Conservation (phyloP, 2,888 invertebrate species). For the Hypena proboscidalis region DNA sequence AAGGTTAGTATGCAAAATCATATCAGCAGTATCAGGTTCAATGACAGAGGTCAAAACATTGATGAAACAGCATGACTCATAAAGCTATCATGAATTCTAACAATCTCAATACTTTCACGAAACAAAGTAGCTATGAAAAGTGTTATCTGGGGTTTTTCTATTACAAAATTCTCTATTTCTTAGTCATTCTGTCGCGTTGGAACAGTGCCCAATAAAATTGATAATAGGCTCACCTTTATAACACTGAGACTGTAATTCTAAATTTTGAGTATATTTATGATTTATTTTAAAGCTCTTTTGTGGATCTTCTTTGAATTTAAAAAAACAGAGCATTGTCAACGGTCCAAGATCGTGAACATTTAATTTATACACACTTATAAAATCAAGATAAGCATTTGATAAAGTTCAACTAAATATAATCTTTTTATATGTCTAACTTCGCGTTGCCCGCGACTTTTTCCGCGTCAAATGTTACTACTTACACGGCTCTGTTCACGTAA, state of each 20-base stretch:
- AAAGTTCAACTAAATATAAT: too few relatives aligned
- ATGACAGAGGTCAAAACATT: too few relatives aligned
- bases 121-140: slow-evolving; percentile 4
- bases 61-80: too few relatives aligned
- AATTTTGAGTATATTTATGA: not conserved
- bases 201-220: slow-evolving; percentile 11
- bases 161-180: not conserved
- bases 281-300: not conserved
- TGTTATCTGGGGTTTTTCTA: slow-evolving; percentile 1
- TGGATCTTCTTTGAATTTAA: too few relatives aligned
- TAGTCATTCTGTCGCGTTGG: slow-evolving; percentile 1
- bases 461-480: too few relatives aligned
- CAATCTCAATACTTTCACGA: not conserved
- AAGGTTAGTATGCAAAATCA: too few relatives aligned
- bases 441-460: too few relatives aligned
- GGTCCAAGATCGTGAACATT: not conserved
- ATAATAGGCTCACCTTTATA: slow-evolving; percentile 12
- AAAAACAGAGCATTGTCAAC: not conserved
- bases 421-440: too few relatives aligned
- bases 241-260: slow-evolving; percentile 2
- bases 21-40: too few relatives aligned
- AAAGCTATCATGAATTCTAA: not conserved
- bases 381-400: too few relatives aligned
- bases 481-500: too few relatives aligned
- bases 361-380: too few relatives aligned